A percentile compares a stretch with the other conserved stretches of the same genome.
Conservation (phyloP, 1,140 invertebrate species). For the Drosophila santomea region DNA sequence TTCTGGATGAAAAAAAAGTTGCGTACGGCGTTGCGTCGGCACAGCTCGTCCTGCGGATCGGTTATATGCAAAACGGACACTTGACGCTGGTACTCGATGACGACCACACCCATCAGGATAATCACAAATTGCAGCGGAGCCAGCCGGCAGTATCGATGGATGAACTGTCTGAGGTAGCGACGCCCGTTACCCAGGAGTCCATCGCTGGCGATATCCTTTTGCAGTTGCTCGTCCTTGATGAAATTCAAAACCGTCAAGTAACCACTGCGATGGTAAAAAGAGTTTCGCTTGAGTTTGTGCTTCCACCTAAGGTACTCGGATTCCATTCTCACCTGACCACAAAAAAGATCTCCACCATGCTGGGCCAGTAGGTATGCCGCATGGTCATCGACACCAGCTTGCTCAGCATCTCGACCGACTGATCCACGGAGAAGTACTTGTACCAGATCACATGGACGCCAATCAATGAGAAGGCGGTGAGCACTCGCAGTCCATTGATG, state of each 20-base stretch:
- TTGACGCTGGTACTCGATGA: slow-evolving; percentile 31
- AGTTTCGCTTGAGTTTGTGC: not conserved
- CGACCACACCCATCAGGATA: slow-evolving; percentile 12
- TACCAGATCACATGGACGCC: slow-evolving; percentile 44
- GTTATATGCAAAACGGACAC: slow-evolving; percentile 84
- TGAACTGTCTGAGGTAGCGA: slow-evolving; percentile 1
- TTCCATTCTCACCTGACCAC: slow-evolving; percentile 23
- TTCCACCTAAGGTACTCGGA: too few species aligned
- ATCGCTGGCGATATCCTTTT: slow-evolving; percentile 29
- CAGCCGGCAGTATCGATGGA: slow-evolving; percentile 52
- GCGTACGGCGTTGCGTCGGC: slow-evolving; percentile 87
- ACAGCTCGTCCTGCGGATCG: slow-evolving; percentile 85
- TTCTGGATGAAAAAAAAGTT: slow-evolving; percentile 88
- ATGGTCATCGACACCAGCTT: slow-evolving; percentile 11
- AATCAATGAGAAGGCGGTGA: slow-evolving; percentile 29
- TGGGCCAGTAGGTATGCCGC: slow-evolving; percentile 25
- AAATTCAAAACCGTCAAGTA: slow-evolving; percentile 56
- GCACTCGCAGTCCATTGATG: slow-evolving; percentile 55
- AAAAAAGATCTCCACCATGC: slow-evolving; percentile 54
- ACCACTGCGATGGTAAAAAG: slow-evolving; percentile 24
- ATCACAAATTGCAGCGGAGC: slow-evolving; percentile 30
- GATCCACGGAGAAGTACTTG: slow-evolving; percentile 28
- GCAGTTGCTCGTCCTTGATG: slow-evolving; percentile 25
- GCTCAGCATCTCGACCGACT: slow-evolving; percentile 11
- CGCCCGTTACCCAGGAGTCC: slow-evolving; percentile 5